A percentile compares a stretch with the other conserved stretches of the same genome.
Conservation (phyloP, 2,797 vertebrate genomes). For the Kryptopterus vitreolus region DNA sequence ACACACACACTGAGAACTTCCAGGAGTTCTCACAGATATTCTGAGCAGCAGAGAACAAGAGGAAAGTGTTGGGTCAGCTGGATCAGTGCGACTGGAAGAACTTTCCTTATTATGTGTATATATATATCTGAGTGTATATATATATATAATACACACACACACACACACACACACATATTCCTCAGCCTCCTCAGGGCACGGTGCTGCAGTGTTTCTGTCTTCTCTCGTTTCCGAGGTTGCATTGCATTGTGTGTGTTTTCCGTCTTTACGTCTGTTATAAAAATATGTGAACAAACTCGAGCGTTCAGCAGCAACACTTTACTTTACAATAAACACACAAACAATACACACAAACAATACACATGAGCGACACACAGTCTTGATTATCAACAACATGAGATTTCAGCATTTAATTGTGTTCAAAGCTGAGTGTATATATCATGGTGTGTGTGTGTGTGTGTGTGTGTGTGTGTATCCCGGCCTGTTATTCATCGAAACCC, state of each 20-base stretch:
- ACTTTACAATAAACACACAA: neutral
- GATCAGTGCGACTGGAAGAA: too few relatives aligned
- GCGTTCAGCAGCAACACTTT: neutral
- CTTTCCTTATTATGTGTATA: too few relatives aligned
- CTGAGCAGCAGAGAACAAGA: neutral
- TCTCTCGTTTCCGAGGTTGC: too few relatives aligned
- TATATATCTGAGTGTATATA: neutral
- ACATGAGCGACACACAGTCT: neutral
- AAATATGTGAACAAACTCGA: too few relatives aligned
- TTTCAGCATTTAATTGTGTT: neutral
- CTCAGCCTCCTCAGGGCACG: too few relatives aligned
- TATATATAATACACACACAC: neutral
- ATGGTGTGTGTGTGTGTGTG: too few relatives aligned
- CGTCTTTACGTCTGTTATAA: neutral
- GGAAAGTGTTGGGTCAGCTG: constrained; percentile 9
- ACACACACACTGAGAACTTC: too few relatives aligned
- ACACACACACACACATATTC: too few relatives aligned
- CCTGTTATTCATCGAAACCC: constrained; percentile 29
- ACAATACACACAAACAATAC: neutral
- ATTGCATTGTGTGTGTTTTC: neutral
- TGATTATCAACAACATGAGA: neutral
- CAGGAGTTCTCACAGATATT: neutral
- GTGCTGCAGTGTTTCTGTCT: neutral
- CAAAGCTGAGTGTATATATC: too few relatives aligned
- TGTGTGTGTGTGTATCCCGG: too few relatives aligned